Base-by-base conservation (phyloP, 2,113 vertebrate genomes). In the Tiliqua scincoides region DNA sequence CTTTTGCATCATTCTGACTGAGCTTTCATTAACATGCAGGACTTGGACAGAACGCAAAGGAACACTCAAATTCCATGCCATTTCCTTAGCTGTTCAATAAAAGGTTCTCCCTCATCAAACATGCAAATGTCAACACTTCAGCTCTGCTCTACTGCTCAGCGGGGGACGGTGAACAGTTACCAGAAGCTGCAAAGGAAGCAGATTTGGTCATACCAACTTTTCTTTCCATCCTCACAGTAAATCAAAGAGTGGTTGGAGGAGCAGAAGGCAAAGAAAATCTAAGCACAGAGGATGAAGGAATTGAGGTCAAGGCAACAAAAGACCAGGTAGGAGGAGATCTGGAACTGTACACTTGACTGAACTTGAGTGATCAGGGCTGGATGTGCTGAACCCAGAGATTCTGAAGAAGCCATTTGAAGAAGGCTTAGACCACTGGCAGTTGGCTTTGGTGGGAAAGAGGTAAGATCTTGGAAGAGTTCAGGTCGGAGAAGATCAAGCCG, bases 231-330 rank as follows among this genome's bases (percentile, higher is more conserved):
- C n/a, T 43, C 52, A 61, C 65, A 61, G n/a, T 71, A 40, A 61
- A 79, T 61, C 40, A 25, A n/a, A 6, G 9, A 59, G 48, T 59
- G 84, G 35, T n/a, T 37, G 40, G 52, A 71, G 59, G 75, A 85
- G 67, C 27, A 71, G 54, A 32, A 85, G 15, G 54, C 27, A 63
- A 63, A 84, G 30, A 32, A 48, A n/a, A 71, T 6, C 10, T 71
- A 79, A 71, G 63, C 63, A 78, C 57, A 12, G 62, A 78, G 83
- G 70, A 62, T 57, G 40, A 30, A 71, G 23, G 54, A 76, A 54
- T 77, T 37, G 40, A 77, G 83, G 83, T 84, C 73, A 70, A 85
- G 32, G 43, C 71, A 78, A 78, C 67, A 79, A 71, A 79, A 71
- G 52, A 68, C n/a, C 17, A 59, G 71, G 75, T 79, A 65, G 79